Percentiles rank a stretch among this genome's conserved stretches.
Conservation (phyloP, 2,888 invertebrate genomes). For the Chymomyza fuscimana region DNA sequence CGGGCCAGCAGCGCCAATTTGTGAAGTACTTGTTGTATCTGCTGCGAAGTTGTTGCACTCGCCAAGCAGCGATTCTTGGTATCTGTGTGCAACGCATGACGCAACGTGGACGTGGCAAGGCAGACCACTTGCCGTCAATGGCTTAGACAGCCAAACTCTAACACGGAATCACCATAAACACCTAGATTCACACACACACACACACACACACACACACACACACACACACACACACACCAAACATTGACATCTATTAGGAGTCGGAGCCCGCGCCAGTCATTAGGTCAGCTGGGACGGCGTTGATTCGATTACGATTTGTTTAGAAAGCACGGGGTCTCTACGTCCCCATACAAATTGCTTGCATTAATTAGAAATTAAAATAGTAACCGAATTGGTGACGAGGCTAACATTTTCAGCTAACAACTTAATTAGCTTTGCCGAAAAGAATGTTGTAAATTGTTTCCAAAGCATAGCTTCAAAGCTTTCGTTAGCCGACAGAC, state of each 20-base stretch:
- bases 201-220: neutral
- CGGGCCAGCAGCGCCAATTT: constrained; percentile 68
- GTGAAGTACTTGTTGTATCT: constrained; percentile 67
- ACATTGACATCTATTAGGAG: neutral
- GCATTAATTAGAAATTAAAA: neutral
- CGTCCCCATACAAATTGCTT: neutral
- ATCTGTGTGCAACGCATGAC: constrained; percentile 38
- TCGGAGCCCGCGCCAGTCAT: neutral
- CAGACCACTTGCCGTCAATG: constrained; percentile 70
- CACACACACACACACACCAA: neutral
- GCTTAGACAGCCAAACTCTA: constrained; percentile 27
- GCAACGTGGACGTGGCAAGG: constrained; percentile 56
- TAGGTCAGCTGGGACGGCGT: neutral
- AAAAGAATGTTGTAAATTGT: constrained; percentile 22
- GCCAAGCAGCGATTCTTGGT: constrained; percentile 42
- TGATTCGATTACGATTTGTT: neutral
- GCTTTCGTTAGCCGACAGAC: neutral
- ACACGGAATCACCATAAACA: constrained; percentile 26
- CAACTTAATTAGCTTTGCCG: constrained; percentile 52
- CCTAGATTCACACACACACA: constrained; percentile 9
- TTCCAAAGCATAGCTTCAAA: neutral
- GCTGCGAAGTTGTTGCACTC: constrained; percentile 29
- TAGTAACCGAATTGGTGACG: neutral
- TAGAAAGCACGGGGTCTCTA: neutral
- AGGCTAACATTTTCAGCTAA: constrained; percentile 28